Evolutionary conservation across 92 coral and sea anemone genomes (phyloP).

Genomic region (Micromussa lordhowensis): DNA sequence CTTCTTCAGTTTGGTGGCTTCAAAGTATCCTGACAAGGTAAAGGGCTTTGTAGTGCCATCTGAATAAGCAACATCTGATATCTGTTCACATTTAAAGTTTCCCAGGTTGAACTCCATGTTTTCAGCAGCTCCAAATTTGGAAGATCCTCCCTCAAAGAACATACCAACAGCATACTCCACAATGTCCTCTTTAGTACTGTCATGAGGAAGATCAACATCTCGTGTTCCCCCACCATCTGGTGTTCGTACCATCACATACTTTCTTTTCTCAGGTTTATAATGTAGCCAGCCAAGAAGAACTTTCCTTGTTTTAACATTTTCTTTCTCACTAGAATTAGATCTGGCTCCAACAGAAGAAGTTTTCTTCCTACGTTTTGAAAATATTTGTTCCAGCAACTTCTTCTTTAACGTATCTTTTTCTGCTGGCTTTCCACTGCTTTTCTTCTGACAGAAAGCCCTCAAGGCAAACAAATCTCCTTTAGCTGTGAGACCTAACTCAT

Average conservation of each 20-base stretch:
- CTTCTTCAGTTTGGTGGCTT: neutral
- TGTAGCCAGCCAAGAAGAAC: no score
- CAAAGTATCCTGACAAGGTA: no score
- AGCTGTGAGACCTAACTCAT: constrained; percentile 29
- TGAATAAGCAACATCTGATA: no score
- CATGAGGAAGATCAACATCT: constrained; percentile 11
- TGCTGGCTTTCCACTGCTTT: neutral
- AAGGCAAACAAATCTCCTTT: constrained; percentile 45
- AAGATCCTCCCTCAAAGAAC: no score
- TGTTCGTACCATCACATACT: constrained; percentile 26
- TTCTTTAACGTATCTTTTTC: neutral
- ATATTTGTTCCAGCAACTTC: neutral
- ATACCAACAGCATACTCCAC: neutral
- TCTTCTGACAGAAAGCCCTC: constrained; percentile 37
- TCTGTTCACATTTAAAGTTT: no score
- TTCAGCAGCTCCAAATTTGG: no score
- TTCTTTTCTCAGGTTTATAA: neutral
- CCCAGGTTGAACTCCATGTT: no score
- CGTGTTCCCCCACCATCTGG: constrained; percentile 31
- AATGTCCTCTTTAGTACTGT: neutral
- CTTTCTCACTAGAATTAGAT: no score
- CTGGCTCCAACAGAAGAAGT: no score
- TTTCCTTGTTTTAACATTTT: no score
- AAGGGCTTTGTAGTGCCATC: no score
- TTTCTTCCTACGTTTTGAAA: no score